A percentile compares a stretch with the other conserved stretches of the same genome.
Conservation (phyloP, 2,888 invertebrate genomes). For the Drosophila trichaetosa region DNA sequence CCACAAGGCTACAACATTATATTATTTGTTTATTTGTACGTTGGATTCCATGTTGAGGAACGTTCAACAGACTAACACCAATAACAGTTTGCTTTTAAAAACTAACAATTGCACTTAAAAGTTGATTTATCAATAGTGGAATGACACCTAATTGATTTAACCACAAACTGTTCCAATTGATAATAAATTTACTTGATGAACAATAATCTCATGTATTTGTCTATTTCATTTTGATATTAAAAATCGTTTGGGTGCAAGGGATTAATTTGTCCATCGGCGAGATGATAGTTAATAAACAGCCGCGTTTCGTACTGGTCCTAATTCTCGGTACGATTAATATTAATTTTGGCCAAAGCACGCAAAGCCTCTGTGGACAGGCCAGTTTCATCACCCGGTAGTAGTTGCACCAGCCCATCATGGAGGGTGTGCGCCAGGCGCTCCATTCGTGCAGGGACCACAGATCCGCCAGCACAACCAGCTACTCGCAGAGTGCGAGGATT, state of each 20-base stretch:
- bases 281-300: conserved; percentile 63
- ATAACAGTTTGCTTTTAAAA: conserved; percentile 2
- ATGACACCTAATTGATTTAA: neutral
- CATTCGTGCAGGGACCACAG: conserved; percentile 92
- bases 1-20: neutral
- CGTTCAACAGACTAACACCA: neutral
- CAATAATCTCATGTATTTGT: neutral
- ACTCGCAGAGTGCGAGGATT: conserved; percentile 89
- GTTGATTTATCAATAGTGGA: conserved; percentile 16
- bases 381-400: conserved; percentile 87
- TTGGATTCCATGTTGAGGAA: neutral
- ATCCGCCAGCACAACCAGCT: conserved; percentile 90
- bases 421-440: conserved; percentile 93
- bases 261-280: conserved; percentile 68
- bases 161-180: neutral
- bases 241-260: conserved; percentile 59
- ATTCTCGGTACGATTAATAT: conserved; percentile 79
- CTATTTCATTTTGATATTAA: neutral
- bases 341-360: conserved; percentile 70
- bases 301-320: conserved; percentile 50
- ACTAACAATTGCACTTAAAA: conserved; percentile 32
- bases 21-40: neutral
- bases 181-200: conserved; percentile 15
- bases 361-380: conserved; percentile 79
- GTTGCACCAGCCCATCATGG: conserved; percentile 87